Base-by-base conservation (phyloP, 2,113 vertebrate genomes). In the Spermophilus dauricus region DNA sequence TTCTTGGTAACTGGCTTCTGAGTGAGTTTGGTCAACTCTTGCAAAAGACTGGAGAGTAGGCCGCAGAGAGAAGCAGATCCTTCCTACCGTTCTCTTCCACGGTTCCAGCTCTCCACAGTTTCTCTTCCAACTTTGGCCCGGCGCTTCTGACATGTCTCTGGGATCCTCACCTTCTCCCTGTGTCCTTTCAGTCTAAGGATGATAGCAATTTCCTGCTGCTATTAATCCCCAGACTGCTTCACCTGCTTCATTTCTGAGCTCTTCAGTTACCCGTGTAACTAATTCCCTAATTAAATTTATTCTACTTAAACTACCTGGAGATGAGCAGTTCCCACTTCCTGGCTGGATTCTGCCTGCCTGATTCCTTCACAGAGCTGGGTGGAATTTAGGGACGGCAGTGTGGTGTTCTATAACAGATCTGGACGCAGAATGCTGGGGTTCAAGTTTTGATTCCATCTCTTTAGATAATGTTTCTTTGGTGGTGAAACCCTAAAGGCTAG, bases 191-290 rank as follows among this genome's bases (percentile, higher is more conserved):
- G 70, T 9, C 32, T 72, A 42, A 94, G 65, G 30, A 20, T 48
- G 88, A 83, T 6, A 73, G n/a, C 0, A 22, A 9, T 17, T 89
- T 89, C 82, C 51, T 94, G 12, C 30, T 65, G 51, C 87, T 95
- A 17, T 34, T 76, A 56, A 91, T 77, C n/a, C 18, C 34, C 12
- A 7, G 22, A 3, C 86, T 95, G 80, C 75, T 89, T 91, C 51
- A 83, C 61, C 11, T 90, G 42, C 53, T 96, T 96, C 87, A 26
- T 70, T 86, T 72, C 70, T 96, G 80, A 87, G 61, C 70, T 56
- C 77, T 77, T 83, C 20, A 73, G 67, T 63, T 93, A 80, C 70
- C 48, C 30, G 4, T 70, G 39, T 83, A 85, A 78, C 51, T 42
- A 30, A 80, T 61, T 39, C 48, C 37, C 32, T 85, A 70, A 69